phyloP scores from a whole-genome alignment of 1,140 invertebrate genomes.

The Oryzaephilus surinamensis region DNA sequence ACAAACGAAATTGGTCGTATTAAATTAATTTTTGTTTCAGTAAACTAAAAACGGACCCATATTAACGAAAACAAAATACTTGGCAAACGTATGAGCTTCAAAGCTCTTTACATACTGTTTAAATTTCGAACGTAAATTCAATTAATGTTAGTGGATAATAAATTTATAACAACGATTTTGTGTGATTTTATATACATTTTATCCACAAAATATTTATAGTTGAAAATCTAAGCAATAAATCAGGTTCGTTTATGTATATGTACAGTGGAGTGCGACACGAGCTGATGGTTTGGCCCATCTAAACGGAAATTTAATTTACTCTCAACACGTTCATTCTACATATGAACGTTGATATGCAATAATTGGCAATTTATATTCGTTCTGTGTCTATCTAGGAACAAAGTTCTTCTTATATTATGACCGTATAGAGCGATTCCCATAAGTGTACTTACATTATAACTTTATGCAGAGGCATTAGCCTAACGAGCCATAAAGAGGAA shows the following conservation, averaged over 20 bases:
- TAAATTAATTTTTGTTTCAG: not conserved
- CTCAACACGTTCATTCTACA: constrained; percentile 27
- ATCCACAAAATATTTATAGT: no score
- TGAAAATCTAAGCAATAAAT: no score
- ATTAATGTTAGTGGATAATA: no score
- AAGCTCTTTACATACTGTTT: no score
- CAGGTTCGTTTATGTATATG: not conserved
- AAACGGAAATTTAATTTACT: constrained; percentile 32
- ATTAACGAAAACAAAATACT: no score
- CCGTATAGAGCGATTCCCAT: constrained; percentile 2
- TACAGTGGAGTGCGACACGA: no score
- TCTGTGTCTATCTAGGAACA: constrained; percentile 6
- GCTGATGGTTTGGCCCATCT: not conserved
- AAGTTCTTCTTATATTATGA: constrained; percentile 3
- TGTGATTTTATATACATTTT: no score
- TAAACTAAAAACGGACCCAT: no score
- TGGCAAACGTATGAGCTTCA: no score
- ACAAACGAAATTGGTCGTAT: not conserved
- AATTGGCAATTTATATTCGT: constrained; percentile 31
- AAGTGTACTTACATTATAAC: constrained; percentile 11
- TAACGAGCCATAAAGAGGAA: constrained; percentile 10
- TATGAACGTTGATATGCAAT: constrained; percentile 22
- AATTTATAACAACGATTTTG: no score
- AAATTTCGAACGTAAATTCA: no score
- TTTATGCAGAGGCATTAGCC: constrained; percentile 8